Conservation (phyloP, 2,113 vertebrate species). For the Lethenteron reissneri region DNA sequence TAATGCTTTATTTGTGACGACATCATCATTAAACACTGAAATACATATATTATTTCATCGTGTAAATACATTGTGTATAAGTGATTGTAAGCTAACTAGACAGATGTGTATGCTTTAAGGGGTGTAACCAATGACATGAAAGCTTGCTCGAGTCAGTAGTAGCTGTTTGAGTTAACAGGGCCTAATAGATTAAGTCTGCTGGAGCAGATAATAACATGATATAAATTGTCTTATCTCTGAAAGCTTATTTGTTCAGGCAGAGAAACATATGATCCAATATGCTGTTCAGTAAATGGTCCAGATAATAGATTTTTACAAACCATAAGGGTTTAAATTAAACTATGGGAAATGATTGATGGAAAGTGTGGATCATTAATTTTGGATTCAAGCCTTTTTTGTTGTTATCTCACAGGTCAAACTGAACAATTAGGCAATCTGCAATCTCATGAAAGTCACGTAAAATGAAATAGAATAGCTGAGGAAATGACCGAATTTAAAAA, state of each 20-base stretch:
- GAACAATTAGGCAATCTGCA: conserved; percentile 1
- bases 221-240: conserved; percentile 7
- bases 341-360: conserved; percentile 6
- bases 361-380: conserved; percentile 3
- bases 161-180: conserved; percentile 3
- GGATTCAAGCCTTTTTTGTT: conserved; percentile 1
- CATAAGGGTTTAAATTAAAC: conserved; percentile 6
- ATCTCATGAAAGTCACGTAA: neutral
- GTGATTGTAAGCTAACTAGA: no score
- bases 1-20: no score
- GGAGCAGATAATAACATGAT: conserved; percentile 4
- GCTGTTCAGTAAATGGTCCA: conserved; percentile 5
- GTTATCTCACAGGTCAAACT: neutral
- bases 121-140: neutral
- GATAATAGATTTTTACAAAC: conserved; percentile 6
- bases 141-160: neutral
- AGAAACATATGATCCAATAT: conserved; percentile 7
- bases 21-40: no score
- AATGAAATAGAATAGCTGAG: no score
- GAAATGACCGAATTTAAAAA: no score
- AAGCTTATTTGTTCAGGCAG: conserved; percentile 6
- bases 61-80: no score
- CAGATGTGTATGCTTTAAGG: neutral
- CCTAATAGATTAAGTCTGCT: conserved; percentile 5
- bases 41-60: no score